phyloP scores from a whole-genome alignment of 2,888 invertebrate species.

The Oscheius sp. region DNA sequence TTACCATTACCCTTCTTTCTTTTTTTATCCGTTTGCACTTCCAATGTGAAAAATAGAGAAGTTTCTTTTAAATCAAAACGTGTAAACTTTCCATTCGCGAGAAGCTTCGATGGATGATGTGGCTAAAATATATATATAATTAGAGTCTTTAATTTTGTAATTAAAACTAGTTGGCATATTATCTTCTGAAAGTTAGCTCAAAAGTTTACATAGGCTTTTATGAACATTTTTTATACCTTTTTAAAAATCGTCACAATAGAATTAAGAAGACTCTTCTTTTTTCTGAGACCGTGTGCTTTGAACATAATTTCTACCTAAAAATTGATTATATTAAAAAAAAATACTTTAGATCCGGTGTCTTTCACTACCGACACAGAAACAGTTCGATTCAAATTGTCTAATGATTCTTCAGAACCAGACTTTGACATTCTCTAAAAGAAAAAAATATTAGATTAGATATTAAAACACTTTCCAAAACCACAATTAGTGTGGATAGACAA shows the following conservation, averaged over 20 bases:
- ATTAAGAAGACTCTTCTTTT: conserved; percentile 54
- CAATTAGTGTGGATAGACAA: not conserved
- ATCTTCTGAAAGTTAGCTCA: not conserved
- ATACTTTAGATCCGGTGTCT: conserved; percentile 62
- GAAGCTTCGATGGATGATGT: conserved; percentile 62
- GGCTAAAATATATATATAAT: conserved; percentile 60
- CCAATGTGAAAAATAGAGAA: conserved; percentile 56
- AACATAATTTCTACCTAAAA: conserved; percentile 60
- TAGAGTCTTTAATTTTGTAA: too few species aligned
- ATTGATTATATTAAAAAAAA: not conserved
- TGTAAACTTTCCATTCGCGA: conserved; percentile 65
- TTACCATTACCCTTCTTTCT: conserved; percentile 63
- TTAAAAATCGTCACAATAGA: conserved; percentile 60
- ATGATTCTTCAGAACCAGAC: conserved; percentile 23
- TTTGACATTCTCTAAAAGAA: conserved; percentile 19
- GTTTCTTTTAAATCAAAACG: conserved; percentile 57
- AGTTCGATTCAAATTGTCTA: conserved; percentile 9
- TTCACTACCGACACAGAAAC: conserved; percentile 57
- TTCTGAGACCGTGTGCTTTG: conserved; percentile 65
- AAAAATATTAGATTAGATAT: not conserved
- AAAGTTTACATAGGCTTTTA: too few species aligned
- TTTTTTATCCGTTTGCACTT: conserved; percentile 61
- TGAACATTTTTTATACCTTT: conserved; percentile 48
- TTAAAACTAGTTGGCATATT: too few species aligned
- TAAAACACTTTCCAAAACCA: too few species aligned